A percentile compares a stretch with the other conserved stretches of the same genome.
These are phyloP conservation scores for Acanthurus tractus DNA, from an alignment of 2,797 vertebrate species.

Conservation along the genomic window DNA sequence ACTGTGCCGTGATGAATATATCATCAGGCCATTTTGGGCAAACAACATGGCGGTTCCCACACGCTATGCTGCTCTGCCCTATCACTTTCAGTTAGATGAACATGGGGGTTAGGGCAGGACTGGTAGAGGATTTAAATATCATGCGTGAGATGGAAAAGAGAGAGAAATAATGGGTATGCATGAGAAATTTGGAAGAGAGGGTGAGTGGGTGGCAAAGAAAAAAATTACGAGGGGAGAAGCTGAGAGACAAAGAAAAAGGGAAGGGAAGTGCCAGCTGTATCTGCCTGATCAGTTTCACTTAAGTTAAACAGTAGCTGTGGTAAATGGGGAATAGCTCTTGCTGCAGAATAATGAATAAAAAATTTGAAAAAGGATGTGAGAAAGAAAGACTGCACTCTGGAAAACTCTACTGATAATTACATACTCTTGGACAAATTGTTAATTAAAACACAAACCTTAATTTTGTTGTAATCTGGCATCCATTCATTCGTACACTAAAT, in stretches of 20 bases:
- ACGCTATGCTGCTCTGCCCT: constrained; percentile 66
- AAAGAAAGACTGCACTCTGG: neutral
- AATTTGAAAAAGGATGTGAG: neutral
- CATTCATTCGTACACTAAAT: too few species aligned
- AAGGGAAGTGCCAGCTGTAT: constrained; percentile 60
- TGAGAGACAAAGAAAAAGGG: constrained; percentile 24
- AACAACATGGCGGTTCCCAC: constrained; percentile 66
- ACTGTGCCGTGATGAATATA: constrained; percentile 67
- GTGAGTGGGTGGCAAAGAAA: constrained; percentile 36
- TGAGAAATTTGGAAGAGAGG: constrained; percentile 38
- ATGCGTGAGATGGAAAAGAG: constrained; percentile 45
- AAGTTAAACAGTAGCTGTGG: constrained; percentile 52
- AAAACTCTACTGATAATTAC: too few species aligned
- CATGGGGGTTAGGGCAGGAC: constrained; percentile 46
- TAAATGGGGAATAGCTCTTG: constrained; percentile 29
- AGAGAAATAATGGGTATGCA: constrained; percentile 7
- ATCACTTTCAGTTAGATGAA: constrained; percentile 76
- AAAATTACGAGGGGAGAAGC: constrained; percentile 28
- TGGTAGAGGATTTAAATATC: constrained; percentile 67
- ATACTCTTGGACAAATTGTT: too few species aligned
- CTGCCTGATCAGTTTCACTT: constrained; percentile 75
- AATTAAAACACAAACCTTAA: too few species aligned
- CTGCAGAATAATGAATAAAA: constrained; percentile 24
- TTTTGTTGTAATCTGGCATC: too few species aligned
- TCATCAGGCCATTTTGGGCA: constrained; percentile 66